Conservation (phyloP, 2,888 invertebrate species). For the Plagodis pulveraria region DNA sequence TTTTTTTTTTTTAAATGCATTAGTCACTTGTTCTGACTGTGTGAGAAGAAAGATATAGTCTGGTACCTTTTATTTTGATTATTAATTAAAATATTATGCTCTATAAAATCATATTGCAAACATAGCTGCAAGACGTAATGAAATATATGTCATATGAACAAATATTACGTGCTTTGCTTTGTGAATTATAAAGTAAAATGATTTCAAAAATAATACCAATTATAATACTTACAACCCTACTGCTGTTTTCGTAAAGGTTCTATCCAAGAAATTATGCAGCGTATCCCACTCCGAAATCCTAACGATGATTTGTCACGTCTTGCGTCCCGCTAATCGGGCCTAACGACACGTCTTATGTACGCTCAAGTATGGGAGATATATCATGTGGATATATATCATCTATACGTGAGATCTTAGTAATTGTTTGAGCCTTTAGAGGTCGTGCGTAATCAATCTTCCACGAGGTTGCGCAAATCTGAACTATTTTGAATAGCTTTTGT, state of each 20-base stretch:
- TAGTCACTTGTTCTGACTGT: no score
- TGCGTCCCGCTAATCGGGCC: constrained; percentile 33
- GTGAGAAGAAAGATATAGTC: no score
- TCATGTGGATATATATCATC: not conserved
- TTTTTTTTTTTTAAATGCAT: no score
- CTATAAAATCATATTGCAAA: no score
- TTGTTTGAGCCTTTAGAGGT: constrained; percentile 24
- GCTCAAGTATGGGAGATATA: constrained; percentile 13
- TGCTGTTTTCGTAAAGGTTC: not conserved
- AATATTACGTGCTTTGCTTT: no score
- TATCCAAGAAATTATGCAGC: constrained; percentile 2
- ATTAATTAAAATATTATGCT: no score
- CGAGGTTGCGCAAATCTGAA: constrained; percentile 29
- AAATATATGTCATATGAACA: no score
- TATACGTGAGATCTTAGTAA: constrained; percentile 27
- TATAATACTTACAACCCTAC: no score
- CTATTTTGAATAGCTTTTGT: constrained; percentile 1
- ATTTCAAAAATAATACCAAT: not conserved
- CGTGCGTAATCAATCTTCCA: constrained; percentile 33
- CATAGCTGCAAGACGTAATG: no score
- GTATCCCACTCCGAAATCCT: constrained; percentile 24
- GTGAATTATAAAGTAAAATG: no score
- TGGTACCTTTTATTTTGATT: no score
- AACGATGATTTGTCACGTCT: constrained; percentile 36
- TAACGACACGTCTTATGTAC: constrained; percentile 33